Conservation (phyloP, 2,888 invertebrate genomes). For the Lapara coniferarum region DNA sequence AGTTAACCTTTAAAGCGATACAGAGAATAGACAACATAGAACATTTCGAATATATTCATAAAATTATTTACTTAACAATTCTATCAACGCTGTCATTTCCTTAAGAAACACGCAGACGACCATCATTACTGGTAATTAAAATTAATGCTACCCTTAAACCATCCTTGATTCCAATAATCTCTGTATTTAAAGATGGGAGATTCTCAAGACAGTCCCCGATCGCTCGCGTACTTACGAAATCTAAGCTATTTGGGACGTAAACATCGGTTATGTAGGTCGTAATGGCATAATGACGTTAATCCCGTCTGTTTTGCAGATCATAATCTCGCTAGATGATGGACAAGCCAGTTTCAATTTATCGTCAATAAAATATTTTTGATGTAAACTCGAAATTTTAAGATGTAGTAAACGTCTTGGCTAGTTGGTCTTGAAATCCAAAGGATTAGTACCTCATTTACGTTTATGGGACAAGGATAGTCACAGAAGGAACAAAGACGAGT, state of each 20-base stretch:
- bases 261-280: conserved; percentile 67
- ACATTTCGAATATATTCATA: no score
- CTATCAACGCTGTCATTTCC: background rate
- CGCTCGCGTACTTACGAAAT: conserved; percentile 52
- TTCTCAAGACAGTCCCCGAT: conserved; percentile 20
- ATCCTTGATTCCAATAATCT: conserved; percentile 7
- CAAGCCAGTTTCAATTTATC: conserved; percentile 31
- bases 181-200: background rate
- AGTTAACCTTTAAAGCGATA: no score
- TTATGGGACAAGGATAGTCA: no score
- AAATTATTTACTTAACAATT: background rate
- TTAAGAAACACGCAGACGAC: background rate
- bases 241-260: conserved; percentile 64
- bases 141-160: background rate
- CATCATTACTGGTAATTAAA: background rate
- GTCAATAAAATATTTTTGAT: conserved; percentile 31
- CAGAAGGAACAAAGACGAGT: no score
- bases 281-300: conserved; percentile 55
- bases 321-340: conserved; percentile 47
- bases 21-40: no score
- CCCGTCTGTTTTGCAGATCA: conserved; percentile 52
- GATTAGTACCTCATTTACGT: no score
- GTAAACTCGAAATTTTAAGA: no score
- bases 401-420: no score
- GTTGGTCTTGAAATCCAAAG: no score